A percentile compares a stretch with the other conserved stretches of the same genome.
Conservation (phyloP, 2,113 vertebrate genomes). For the Seriola quinqueradiata region DNA sequence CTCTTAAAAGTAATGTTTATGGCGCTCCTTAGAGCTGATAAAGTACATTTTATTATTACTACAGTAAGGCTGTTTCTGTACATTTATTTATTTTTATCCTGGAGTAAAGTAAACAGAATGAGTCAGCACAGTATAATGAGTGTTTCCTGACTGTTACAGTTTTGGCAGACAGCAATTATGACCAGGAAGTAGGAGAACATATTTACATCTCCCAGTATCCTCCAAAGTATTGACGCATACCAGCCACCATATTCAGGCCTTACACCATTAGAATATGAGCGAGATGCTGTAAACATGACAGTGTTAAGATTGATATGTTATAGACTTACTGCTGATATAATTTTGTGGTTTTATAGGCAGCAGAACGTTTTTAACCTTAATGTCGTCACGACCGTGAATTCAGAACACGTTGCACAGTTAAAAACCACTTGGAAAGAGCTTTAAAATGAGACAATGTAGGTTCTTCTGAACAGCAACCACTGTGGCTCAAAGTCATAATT, state of each 20-base stretch:
- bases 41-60: neutral
- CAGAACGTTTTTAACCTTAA: no score
- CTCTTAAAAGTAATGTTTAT: neutral
- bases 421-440: no score
- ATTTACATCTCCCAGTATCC: neutral
- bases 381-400: no score
- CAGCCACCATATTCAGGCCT: neutral
- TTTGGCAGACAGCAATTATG: neutral
- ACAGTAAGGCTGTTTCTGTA: conserved; percentile 1
- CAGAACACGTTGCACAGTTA: no score
- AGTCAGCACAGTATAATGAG: neutral
- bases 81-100: neutral
- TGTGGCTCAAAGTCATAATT: neutral
- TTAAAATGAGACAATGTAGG: neutral
- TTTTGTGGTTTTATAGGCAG: no score
- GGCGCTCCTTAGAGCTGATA: conserved; percentile 1
- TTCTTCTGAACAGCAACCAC: neutral
- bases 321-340: no score
- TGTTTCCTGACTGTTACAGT: neutral
- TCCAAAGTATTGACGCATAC: neutral
- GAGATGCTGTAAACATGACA: neutral
- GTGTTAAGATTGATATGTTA: neutral
- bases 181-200: neutral
- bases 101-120: neutral
- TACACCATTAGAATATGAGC: neutral